Percentiles rank a stretch among this genome's conserved stretches.
Evolutionary conservation across 2,888 invertebrate species (phyloP).

Genomic region (Agonopterix subpropinquella): DNA sequence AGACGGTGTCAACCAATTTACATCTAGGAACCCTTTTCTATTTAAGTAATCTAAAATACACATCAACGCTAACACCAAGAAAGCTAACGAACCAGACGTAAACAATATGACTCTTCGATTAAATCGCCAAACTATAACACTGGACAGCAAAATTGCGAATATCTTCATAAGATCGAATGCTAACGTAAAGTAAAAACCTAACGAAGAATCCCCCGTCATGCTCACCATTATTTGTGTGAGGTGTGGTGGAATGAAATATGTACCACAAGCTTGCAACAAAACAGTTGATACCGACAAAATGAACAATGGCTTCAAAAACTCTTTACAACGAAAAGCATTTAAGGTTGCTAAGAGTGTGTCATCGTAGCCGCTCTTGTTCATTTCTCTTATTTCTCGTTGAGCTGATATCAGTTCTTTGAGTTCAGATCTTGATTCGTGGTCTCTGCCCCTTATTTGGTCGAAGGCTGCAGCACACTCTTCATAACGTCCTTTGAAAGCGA

Average conservation of each 20-base stretch:
- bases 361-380: not conserved
- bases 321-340: not conserved
- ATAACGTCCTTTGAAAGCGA: conserved; percentile 17
- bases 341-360: not conserved
- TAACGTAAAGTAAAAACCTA: not conserved
- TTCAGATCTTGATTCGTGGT: conserved; percentile 12
- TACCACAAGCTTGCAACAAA: not conserved
- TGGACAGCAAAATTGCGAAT: not conserved
- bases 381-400: conserved; percentile 9
- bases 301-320: not conserved
- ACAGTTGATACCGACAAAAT: not conserved
- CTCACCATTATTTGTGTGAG: not conserved
- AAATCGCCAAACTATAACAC: not conserved
- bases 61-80: not conserved
- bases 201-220: not conserved
- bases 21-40: not conserved
- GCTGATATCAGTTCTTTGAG: conserved; percentile 12
- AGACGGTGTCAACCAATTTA: not conserved
- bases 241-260: not conserved
- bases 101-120: not conserved
- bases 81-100: not conserved
- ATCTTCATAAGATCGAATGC: not conserved
- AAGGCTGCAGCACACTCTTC: conserved; percentile 14
- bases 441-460: conserved; percentile 15
- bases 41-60: not conserved